phyloP scores from a whole-genome alignment of 2,113 vertebrate genomes.

The Urocolius indicus region DNA sequence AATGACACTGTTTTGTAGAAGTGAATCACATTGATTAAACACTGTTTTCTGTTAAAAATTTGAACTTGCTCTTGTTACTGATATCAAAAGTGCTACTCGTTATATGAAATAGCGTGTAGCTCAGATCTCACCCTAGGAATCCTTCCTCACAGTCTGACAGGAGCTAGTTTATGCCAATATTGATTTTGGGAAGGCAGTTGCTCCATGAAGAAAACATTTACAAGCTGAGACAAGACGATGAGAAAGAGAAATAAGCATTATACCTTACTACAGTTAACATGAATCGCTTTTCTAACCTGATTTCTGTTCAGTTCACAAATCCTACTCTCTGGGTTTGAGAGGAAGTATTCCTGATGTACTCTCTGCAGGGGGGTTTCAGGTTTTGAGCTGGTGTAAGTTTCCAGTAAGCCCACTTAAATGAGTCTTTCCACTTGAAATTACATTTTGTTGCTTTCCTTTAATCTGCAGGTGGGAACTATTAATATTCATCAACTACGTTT shows the following conservation, averaged over 20 bases:
- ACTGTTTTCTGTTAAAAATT: neutral
- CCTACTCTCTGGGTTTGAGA: neutral
- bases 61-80: neutral
- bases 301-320: neutral
- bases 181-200: neutral
- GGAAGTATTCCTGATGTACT: neutral
- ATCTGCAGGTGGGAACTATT: neutral
- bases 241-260: neutral
- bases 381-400: neutral
- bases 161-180: neutral
- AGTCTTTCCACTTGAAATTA: neutral
- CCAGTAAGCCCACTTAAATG: neutral
- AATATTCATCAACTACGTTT: neutral
- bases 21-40: neutral
- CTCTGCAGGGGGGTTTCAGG: neutral
- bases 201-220: neutral
- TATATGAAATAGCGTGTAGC: neutral
- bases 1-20: neutral
- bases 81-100: neutral
- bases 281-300: neutral
- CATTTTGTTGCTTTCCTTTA: neutral
- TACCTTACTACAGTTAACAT: neutral
- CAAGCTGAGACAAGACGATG: neutral
- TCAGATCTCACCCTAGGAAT: neutral
- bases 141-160: neutral